phyloP scores from a whole-genome alignment of 2,888 invertebrate genomes.

The Eilema sororculum region DNA sequence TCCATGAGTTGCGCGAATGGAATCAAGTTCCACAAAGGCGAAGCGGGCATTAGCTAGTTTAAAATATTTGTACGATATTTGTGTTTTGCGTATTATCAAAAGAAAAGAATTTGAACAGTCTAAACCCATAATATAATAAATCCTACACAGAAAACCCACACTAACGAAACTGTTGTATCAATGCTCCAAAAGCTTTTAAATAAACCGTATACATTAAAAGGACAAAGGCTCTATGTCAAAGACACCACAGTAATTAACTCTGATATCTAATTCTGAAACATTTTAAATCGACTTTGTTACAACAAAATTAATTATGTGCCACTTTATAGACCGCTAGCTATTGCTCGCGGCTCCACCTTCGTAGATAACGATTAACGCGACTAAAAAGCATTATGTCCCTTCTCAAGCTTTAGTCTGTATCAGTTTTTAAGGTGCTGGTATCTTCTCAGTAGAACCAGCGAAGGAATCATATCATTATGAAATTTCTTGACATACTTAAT shows the following conservation, averaged over 20 bases:
- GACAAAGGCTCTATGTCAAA: conserved; percentile 31
- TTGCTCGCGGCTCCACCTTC: too few relatives aligned
- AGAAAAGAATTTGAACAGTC: not conserved
- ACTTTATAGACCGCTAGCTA: not conserved
- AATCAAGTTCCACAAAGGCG: too few relatives aligned
- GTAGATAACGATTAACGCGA: too few relatives aligned
- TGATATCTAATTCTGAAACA: conserved; percentile 27
- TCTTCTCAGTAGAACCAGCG: too few relatives aligned
- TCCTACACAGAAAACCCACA: not conserved
- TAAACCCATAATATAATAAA: not conserved
- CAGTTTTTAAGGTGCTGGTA: too few relatives aligned
- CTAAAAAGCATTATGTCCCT: too few relatives aligned
- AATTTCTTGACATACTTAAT: too few relatives aligned
- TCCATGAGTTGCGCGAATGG: too few relatives aligned
- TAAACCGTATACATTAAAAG: conserved; percentile 1
- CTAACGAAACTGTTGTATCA: not conserved
- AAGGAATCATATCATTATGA: too few relatives aligned
- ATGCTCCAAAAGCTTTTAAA: not conserved
- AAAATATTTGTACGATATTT: too few relatives aligned
- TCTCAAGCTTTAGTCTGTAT: too few relatives aligned
- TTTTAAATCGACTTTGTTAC: conserved; percentile 23
- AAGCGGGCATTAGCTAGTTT: too few relatives aligned
- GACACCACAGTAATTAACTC: conserved; percentile 30
- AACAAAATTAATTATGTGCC: not conserved
- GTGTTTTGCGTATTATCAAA: not conserved